A percentile compares a stretch with the other conserved stretches of the same genome.
These are phyloP conservation scores for Labeo rohita DNA, from an alignment of 2,113 vertebrate species.

Conservation along the genomic window DNA sequence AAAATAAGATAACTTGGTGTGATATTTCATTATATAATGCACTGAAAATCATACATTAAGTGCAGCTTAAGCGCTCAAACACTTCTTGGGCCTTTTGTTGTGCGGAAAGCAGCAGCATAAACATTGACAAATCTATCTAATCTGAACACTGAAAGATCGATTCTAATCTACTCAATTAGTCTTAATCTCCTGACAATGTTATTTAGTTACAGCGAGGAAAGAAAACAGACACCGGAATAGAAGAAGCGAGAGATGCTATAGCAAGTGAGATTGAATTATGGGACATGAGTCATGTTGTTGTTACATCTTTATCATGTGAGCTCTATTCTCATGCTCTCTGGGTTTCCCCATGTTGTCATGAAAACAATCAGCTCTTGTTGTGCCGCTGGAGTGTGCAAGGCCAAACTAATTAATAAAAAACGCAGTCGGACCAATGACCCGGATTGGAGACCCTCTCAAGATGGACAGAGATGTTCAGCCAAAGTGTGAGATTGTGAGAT, in stretches of 20 bases:
- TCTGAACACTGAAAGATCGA: not conserved
- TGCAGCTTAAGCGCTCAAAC: not conserved
- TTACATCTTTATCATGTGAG: conserved; percentile 48
- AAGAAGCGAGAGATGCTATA: conserved; percentile 23
- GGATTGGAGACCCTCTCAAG: conserved; percentile 9
- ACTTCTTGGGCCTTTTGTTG: not conserved
- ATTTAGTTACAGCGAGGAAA: conserved; percentile 19
- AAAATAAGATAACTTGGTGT: not conserved
- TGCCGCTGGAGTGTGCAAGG: conserved; percentile 30
- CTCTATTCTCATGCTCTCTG: conserved; percentile 52
- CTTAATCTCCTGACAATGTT: not conserved
- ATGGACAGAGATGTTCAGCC: not conserved
- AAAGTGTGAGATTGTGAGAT: not conserved
- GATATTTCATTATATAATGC: not conserved
- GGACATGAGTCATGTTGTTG: conserved; percentile 50
- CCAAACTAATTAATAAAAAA: conserved; percentile 32
- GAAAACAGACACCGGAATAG: conserved; percentile 45
- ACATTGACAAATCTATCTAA: not conserved
- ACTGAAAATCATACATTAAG: not conserved
- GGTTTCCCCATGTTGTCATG: conserved; percentile 43
- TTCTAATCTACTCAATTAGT: not conserved
- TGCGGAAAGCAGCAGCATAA: not conserved
- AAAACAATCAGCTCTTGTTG: conserved; percentile 54
- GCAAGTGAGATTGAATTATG: conserved; percentile 50
- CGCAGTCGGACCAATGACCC: conserved; percentile 13